A percentile compares a stretch with the other conserved stretches of the same genome.
These are phyloP conservation scores for Elymnias hypermnestra DNA, from an alignment of 1,140 invertebrate genomes.

Conservation along the genomic window DNA sequence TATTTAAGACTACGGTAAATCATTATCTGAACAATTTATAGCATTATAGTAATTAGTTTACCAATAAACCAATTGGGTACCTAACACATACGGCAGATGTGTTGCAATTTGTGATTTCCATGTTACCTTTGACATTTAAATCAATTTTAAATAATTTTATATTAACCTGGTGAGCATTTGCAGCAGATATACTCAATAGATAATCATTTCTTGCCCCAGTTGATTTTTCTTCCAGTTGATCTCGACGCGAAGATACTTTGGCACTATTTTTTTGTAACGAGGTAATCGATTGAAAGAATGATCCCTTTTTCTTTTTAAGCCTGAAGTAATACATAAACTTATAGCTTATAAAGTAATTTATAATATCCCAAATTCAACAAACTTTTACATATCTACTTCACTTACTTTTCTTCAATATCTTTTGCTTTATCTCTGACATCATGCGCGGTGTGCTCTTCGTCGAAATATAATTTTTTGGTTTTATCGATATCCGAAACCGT, in stretches of 20 bases:
- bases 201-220: constrained; percentile 97
- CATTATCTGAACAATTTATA: no score
- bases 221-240: constrained; percentile 95
- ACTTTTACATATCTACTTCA: no score
- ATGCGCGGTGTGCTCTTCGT: constrained; percentile 96
- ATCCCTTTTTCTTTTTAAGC: constrained; percentile 96
- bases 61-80: no score
- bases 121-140: no score
- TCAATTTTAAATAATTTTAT: no score
- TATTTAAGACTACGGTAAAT: no score
- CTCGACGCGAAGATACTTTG: constrained; percentile 93
- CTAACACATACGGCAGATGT: background rate
- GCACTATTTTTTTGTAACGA: constrained; percentile 97
- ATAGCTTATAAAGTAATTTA: no score
- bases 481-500: constrained; percentile 94
- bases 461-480: constrained; percentile 95
- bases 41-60: no score
- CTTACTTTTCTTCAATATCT: constrained; percentile 97
- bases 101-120: no score
- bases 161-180: constrained; percentile 89
- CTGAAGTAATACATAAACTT: constrained; percentile 62
- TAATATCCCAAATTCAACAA: no score
- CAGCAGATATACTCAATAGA: constrained; percentile 91
- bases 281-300: constrained; percentile 96
- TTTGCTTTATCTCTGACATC: constrained; percentile 96